Evolutionary conservation across 2,888 invertebrate genomes (phyloP), one percentile per base, ranked within the genome.

Genomic region (Latrodectus hesperus): DNA sequence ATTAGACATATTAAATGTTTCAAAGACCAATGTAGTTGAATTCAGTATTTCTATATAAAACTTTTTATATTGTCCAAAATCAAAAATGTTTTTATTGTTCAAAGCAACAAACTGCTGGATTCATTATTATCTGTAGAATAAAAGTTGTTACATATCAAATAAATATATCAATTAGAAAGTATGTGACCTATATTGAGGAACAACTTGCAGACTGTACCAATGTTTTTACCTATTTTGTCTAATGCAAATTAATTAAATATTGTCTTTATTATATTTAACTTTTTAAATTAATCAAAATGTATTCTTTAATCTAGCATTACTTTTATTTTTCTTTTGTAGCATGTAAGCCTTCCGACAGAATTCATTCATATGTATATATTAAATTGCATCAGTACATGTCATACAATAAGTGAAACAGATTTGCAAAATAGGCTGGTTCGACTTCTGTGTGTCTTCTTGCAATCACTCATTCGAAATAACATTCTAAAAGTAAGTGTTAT

Each of bases 291-390:
- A 51, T 38, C 38, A 38, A 38, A 22, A 38, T 38, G 38, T 6
- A 38, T 38, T 38, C 5, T 38, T 38, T 38, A 22, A 38, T 38
- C 38, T 38, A 38, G 2, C 38, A 38, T 6, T 6, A 6, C 1
- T 55, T 1, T 22, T 9, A 22, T 26, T 67, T 26, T 51, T 49
- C 17, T 90, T 55, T 90, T 88, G 38, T 90, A 93, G 93, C 92
- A 92, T 88, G 98, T 99, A 38, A 98, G 98, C 92, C 93, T 99
- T 85, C 99, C 99, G 0, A 96, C 97, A 17, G 99, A 99, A 93
- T 99, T 99, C 93, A 96, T 99, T 49, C 98, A 98, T 93, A 93
- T 98, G 68, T 99, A 99, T 93, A 98, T 99, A 89, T 97, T 97
- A 90, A 99, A 99, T 93, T 99, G 99, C 92, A 99, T 99, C 91